Evolutionary conservation across 1,140 invertebrate species (phyloP), one percentile per base, ranked within the genome.

Genomic region (Ladona fulva): DNA sequence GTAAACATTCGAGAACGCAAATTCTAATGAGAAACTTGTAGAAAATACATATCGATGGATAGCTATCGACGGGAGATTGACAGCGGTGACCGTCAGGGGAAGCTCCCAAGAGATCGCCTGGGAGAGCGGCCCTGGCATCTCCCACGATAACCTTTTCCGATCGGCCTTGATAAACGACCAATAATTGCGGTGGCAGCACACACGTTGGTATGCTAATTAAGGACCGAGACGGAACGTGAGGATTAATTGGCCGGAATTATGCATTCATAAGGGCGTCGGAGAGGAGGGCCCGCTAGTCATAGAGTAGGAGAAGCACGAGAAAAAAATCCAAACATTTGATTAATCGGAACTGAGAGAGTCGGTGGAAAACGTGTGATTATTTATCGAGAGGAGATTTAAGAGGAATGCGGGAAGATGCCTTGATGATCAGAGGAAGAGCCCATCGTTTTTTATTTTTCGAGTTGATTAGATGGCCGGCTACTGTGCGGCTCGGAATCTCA

Each of bases 281-380:
- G 8, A 8, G 29, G 8, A 8, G n/a, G n/a, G n/a, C n/a, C n/a
- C n/a, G n/a, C n/a, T n/a, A n/a, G n/a, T n/a, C n/a, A n/a, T n/a
- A n/a, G n/a, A n/a, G n/a, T n/a, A n/a, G n/a, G n/a, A n/a, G n/a
- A n/a, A n/a, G n/a, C n/a, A n/a, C n/a, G n/a, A n/a, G n/a, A 66
- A 66, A 66, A 66, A 66, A 66, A 16, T 66, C 52, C 52, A 66
- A 66, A 66, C 52, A 66, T 66, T 37, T 66, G 52, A 66, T 66
- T 66, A 66, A 66, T 66, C 52, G 52, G 44, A 52, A 52, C 19
- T 52, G 10, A 52, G 10, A 52, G 44, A 22, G 52, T 1, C 52
- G 16, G 52, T 19, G n/a, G 52, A 66, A 8, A 66, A 66, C 52
- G 52, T 66, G 52, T 66, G 52, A 66, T 66, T 66, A 66, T 66